Base-by-base conservation (phyloP, 1,140 invertebrate species). In the Trypoxylus dichotomus region DNA sequence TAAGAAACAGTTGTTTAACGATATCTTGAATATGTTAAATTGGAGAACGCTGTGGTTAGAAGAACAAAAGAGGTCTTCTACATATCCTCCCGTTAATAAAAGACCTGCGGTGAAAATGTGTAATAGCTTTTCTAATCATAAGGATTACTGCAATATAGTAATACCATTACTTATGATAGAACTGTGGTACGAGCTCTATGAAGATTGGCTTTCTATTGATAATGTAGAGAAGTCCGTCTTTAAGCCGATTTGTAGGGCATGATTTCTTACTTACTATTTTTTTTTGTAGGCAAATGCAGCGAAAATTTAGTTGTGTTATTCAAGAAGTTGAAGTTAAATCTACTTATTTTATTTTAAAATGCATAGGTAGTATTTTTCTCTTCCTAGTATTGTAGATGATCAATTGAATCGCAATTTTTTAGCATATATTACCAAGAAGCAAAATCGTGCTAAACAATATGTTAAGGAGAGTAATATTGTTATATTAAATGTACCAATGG, bases 81-180 rank as follows among this genome's bases (percentile, higher is more conserved):
- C 27, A 73, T 19, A 11, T 73, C 71, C 71, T 37, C 71, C 71
- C 10, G 37, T 73, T 73, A 73, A 37, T 73, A 73, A 73, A 73
- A 29, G 37, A 19, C 11, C 27, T 0, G 37, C 37, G 0, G 32
- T 73, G 25, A 73, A 73, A 73, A 73, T 73, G 71, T 73, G 71
- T 42, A 73, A 32, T 19, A 32, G n/a, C 11, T 73, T 73, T 21
- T n/a, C 27, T 73, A 41, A n/a, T 21, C 37, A 73, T 42, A 73
- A n/a, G 10, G 71, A 73, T 41, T 73, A 73, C 37, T 29, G 25
- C 11, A 73, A 73, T 21, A 11, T 73, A 21, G 71, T 73, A 1
- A 73, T 21, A 73, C 27, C 71, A 27, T 21, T 73, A n/a, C n/a
- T 73, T 37, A 73, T 73, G 43, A 47, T 47, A 47, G 43, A 47